Conservation (phyloP, 2,113 vertebrate species). For the Capreolus pygargus region DNA sequence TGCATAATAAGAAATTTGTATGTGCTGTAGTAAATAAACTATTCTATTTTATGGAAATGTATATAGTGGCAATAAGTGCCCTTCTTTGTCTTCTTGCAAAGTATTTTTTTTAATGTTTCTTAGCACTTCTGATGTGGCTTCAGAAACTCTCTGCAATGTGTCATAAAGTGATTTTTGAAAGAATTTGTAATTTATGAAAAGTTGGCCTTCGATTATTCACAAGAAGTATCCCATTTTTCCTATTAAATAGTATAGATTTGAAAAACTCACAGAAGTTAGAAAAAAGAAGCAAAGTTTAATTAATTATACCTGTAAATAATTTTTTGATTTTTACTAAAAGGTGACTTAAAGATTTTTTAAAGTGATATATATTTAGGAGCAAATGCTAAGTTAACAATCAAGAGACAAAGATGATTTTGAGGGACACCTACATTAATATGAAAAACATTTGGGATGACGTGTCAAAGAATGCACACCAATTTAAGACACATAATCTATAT, state of each 20-base stretch:
- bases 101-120: slow-evolving; percentile 61
- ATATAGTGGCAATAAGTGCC: slow-evolving; percentile 33
- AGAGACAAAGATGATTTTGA: not conserved
- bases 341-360: not conserved
- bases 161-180: slow-evolving; percentile 48
- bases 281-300: not conserved
- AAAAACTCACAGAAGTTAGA: not conserved
- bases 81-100: slow-evolving; percentile 66
- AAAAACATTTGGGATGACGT: not conserved
- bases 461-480: not conserved
- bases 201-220: slow-evolving; percentile 19
- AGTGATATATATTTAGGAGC: not conserved
- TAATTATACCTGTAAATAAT: not conserved
- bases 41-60: slow-evolving; percentile 5
- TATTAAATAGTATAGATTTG: not conserved
- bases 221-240: slow-evolving; percentile 46
- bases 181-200: slow-evolving; percentile 43
- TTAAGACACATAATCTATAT: not conserved
- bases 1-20: slow-evolving; percentile 61
- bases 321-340: not conserved
- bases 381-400: not conserved
- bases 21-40: slow-evolving; percentile 46
- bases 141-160: slow-evolving; percentile 48
- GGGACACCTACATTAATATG: not conserved
- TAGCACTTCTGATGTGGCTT: slow-evolving; percentile 43